Conservation (phyloP, 2,888 invertebrate species). For the Leptinotarsa tumamoca region DNA sequence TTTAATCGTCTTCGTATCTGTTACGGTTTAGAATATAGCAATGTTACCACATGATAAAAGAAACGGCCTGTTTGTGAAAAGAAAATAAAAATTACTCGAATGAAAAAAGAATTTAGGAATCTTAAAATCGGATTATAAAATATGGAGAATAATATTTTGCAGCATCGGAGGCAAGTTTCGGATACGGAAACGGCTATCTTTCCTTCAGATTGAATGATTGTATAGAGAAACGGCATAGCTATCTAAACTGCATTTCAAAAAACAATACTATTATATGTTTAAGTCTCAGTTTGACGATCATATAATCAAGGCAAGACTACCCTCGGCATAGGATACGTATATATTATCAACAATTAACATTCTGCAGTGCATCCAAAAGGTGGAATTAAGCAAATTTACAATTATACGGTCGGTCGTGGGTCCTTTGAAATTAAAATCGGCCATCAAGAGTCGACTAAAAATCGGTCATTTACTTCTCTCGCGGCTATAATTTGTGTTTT, state of each 20-base stretch:
- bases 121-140: too few species aligned
- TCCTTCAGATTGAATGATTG: neutral
- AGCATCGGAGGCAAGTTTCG: neutral
- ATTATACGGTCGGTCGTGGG: conserved; percentile 26
- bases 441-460: conserved; percentile 10
- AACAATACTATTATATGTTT: conserved; percentile 1
- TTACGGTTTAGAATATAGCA: too few species aligned
- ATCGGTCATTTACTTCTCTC: conserved; percentile 21
- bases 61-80: too few species aligned
- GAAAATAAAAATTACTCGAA: too few species aligned
- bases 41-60: too few species aligned
- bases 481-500: conserved; percentile 30
- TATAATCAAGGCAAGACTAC: conserved; percentile 28
- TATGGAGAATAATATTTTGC: too few species aligned
- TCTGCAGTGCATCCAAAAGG: conserved; percentile 25
- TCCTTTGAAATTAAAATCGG: conserved; percentile 25
- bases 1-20: too few species aligned
- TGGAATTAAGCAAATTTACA: conserved; percentile 28
- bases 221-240: neutral
- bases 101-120: too few species aligned
- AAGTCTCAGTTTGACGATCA: neutral
- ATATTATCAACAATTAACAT: conserved; percentile 24
- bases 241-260: conserved; percentile 3
- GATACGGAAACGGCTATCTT: neutral
- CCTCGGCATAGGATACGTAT: conserved; percentile 6